Base-by-base conservation (phyloP, 2,797 vertebrate genomes). In the Ptychadena robeensis region DNA sequence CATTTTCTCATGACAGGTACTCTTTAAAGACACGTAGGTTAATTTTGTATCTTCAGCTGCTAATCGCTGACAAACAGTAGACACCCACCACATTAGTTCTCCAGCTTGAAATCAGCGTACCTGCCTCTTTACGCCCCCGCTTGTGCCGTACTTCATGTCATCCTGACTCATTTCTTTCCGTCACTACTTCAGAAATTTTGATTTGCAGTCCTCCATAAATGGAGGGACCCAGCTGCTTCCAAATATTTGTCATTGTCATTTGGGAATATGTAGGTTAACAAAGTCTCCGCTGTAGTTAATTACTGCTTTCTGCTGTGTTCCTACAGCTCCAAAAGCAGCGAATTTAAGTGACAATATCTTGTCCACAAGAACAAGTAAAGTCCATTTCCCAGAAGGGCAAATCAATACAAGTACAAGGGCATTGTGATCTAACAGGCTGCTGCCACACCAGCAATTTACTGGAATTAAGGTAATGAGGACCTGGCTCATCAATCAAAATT, bases 391-490 rank as follows among this genome's bases (percentile, higher is more conserved):
- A 66, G 80, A 35, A 82, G 40, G 64, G 10, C 59, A 27, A 66
- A 82, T 82, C 66, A n/a, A 76, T 82, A 77, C 14, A 25, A n/a
- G 30, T 32, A 70, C 73, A 37, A 82, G 48, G 65, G 34, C 73
- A 32, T 14, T 44, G 32, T 5, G 37, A 48, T 53, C 31, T 15
- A 6, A 48, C 38, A 10, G 35, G 31, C n/a, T 11, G 59, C 35
- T 3, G 10, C 40, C 32, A 1, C 38, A 44, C 22, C 34, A 27
- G 6, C 12, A 25, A 57, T 37, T 69, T 63, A 34, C 22, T 80
- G 57, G 30, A 48, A 44, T 31, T 37, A 59, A 64, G 59, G 30
- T 68, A 59, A 28, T 22, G 18, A 70, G 37, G 31, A 8, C 5
- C n/a, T 27, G 18, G 34, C 18, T 40, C 57, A 81, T 81, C 63